Base-by-base conservation (phyloP, 30 jellyfish, hydroid and myxozoan genomes). In the Chrysaora quinquecirrha region DNA sequence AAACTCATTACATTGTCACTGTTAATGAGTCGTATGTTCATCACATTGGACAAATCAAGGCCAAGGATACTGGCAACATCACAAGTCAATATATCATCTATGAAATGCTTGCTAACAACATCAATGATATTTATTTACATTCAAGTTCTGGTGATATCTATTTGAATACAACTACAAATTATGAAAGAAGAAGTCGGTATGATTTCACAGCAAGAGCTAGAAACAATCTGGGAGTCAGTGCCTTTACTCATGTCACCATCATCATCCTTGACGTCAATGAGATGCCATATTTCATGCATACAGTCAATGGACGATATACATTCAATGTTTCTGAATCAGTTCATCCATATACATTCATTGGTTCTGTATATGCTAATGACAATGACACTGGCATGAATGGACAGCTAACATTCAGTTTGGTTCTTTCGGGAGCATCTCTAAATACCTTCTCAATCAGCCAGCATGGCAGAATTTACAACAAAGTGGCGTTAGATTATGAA, bases 191-290 rank as follows among this genome's bases (percentile, higher is more conserved):
- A 48, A 50, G 68, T 12, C 90, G 90, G 32, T 86, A 80, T 65
- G 97, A 87, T 34, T 80, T 87, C 72, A 78, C 93, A 28, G 95
- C 75, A 18, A 82, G 95, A 0, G 97, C 98, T 27, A 27, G 23
- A 47, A 93, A 87, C 80, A 91, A 93, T 64, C 34, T 71, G 9
- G 95, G 93, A 14, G 64, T 58, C 16, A 87, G 46, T 46, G 95
- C 87, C 11, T 79, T 76, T 82, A 72, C 95, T 49, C 86, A 67
- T 18, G 96, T 88, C 38, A 73, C 96, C 0, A 93, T 93, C 3
- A 21, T 87, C 32, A 80, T 93, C 38, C 60, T 18, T 16, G 97
- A 93, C 64, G 91, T 93, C 64, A 93, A 93, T 47, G 98, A 93
- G 68, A 64, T 63, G 21, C 98, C 98, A 19, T 82, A 66, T 48